Conservation (phyloP, 2,113 vertebrate genomes). For the Ploceus nigricollis region DNA sequence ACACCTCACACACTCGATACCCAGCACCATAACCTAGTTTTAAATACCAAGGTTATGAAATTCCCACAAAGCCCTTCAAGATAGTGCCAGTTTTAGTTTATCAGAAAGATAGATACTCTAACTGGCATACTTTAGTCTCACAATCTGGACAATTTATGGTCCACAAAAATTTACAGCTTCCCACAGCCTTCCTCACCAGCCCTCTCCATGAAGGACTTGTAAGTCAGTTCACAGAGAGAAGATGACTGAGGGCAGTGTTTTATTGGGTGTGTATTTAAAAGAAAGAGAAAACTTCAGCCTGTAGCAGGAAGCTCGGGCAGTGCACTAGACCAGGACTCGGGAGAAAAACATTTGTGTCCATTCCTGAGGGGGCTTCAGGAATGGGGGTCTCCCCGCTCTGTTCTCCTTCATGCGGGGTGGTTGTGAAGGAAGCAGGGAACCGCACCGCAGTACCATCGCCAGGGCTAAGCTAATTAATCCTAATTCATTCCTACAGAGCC, state of each 20-base stretch:
- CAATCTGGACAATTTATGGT: not conserved
- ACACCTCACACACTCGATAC: accelerated
- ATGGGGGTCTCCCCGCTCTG: accelerated
- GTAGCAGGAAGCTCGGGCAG: too few relatives aligned
- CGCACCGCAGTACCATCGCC: accelerated
- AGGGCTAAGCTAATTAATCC: not conserved
- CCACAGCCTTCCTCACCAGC: not conserved
- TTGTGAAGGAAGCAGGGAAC: too few relatives aligned
- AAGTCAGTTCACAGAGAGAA: not conserved
- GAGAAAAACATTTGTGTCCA: not conserved
- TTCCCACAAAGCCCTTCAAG: not conserved
- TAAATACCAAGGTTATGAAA: not conserved
- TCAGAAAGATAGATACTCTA: not conserved
- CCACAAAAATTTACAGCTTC: not conserved
- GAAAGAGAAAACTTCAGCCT: not conserved
- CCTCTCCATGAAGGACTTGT: accelerated
- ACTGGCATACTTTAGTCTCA: not conserved
- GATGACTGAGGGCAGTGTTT: not conserved
- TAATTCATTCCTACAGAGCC: not conserved
- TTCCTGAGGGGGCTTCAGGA: not conserved
- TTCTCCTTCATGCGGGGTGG: accelerated
- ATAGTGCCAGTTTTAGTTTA: not conserved
- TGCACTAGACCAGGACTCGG: accelerated
- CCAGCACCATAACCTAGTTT: accelerated
- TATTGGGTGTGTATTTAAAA: not conserved